Evolutionary conservation across 2,888 invertebrate species (phyloP), one percentile per base, ranked within the genome.

Genomic region (Podotricha telesiphe): DNA sequence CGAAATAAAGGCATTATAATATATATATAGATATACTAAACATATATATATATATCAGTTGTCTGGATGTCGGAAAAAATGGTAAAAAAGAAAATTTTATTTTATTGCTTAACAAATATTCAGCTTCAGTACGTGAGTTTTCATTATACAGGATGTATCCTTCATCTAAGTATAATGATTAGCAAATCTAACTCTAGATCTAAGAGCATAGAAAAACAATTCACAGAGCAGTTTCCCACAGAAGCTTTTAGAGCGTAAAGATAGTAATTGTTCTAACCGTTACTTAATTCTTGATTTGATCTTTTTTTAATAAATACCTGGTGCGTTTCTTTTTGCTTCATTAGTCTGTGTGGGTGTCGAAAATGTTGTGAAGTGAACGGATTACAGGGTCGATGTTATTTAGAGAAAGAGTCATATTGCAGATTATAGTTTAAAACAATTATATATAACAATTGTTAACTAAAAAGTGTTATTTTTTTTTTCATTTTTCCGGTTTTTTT

Each of bases 191-290:
- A 50, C 48, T 62, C 47, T 34, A 50, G 19, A 62, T 48, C 62
- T 50, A 37, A 48, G 15, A 62, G 47, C 62, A 50, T 5, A 62
- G 62, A 62, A 59, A 62, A 55, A 47, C 51, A 55, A 53, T 67
- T 67, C 67, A 62, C 67, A 67, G 61, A 55, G 42, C 10, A 62
- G 53, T 67, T 62, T 67, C 67, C 59, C 67, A 67, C 67, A 62
- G 61, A 67, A 62, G 34, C 42, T 45, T 51, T 51, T 45, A 45
- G 61, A 61, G 53, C 61, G 61, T 67, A 50, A 59, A 40, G 51
- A 64, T 64, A 47, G 53, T 42, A 19, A 64, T 64, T 64, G 64
- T 64, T 64, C 51, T 64, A 62, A 61, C 59, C 51, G 61, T 67
- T 67, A 61, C 59, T 50, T 40, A 58, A 66, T 58, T 61, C 65